A percentile compares a stretch with the other conserved stretches of the same genome.
Conservation (phyloP, 2,888 invertebrate species). For the Trichopoda pennipes region DNA sequence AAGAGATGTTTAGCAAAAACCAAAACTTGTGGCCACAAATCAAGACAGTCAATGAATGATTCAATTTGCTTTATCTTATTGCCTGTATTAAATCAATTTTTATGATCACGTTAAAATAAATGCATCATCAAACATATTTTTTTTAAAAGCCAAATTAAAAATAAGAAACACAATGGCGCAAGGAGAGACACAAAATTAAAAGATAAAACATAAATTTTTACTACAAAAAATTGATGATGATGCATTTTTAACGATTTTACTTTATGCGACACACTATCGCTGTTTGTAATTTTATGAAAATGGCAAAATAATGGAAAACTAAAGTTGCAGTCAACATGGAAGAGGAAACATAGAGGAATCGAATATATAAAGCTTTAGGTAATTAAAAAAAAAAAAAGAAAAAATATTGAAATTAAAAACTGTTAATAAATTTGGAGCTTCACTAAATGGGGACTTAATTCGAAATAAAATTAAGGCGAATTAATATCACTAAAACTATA, state of each 20-base stretch:
- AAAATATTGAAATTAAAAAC: too few relatives aligned
- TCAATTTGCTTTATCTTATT: conserved; percentile 64
- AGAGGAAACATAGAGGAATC: background rate
- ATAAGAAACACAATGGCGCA: background rate
- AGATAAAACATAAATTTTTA: conserved; percentile 7
- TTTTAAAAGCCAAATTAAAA: background rate
- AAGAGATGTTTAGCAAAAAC: conserved; percentile 1
- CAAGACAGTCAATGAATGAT: conserved; percentile 34
- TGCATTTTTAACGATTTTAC: conserved; percentile 69
- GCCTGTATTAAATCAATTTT: conserved; percentile 69
- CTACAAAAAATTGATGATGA: conserved; percentile 66
- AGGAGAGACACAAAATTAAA: background rate
- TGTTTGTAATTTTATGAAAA: conserved; percentile 31
- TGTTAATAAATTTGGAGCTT: too few relatives aligned
- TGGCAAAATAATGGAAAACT: background rate
- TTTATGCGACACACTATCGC: conserved; percentile 32
- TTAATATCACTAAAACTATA: too few relatives aligned
- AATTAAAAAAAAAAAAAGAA: background rate
- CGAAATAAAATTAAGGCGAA: too few relatives aligned
- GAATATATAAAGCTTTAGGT: background rate
- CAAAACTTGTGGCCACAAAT: conserved; percentile 31
- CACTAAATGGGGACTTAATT: too few relatives aligned
- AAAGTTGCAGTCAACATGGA: conserved; percentile 4
- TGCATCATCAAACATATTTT: conserved; percentile 45
- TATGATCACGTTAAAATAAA: conserved; percentile 61